Evolutionary conservation across 2,888 invertebrate genomes (phyloP).

Genomic region (Drosophila leonis): DNA sequence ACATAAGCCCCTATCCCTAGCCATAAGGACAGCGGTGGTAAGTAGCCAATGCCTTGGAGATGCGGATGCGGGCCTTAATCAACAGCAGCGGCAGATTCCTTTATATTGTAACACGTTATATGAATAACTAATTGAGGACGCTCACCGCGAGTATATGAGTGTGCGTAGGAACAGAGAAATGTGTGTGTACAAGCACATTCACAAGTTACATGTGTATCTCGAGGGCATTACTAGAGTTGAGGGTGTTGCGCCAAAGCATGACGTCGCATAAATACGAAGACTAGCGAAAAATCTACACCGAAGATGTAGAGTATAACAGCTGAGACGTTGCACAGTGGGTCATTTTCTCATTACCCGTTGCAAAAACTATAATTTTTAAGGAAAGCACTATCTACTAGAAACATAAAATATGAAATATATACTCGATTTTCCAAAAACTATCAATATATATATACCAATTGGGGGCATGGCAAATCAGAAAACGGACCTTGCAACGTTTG

Average conservation of each 20-base stretch:
- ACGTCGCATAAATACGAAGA: constrained; percentile 66
- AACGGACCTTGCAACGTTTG: too few species aligned
- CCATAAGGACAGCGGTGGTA: constrained; percentile 28
- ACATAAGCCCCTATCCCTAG: background rate
- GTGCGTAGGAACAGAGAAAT: constrained; percentile 20
- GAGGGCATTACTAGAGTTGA: constrained; percentile 65
- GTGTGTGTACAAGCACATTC: constrained; percentile 49
- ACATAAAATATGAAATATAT: too few species aligned
- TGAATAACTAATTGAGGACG: constrained; percentile 80
- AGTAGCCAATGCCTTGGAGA: constrained; percentile 60
- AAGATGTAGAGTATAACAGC: constrained; percentile 74
- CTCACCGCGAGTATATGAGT: constrained; percentile 42
- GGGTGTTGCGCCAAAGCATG: constrained; percentile 74
- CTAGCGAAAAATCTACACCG: constrained; percentile 37
- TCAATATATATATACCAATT: too few species aligned
- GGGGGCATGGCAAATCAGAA: too few species aligned
- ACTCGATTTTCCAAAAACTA: too few species aligned
- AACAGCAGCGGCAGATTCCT: constrained; percentile 43
- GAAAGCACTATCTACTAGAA: too few species aligned
- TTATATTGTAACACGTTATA: constrained; percentile 68
- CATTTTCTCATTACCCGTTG: background rate
- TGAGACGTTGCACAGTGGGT: constrained; percentile 22
- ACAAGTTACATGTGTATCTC: constrained; percentile 61
- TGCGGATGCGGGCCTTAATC: constrained; percentile 76
- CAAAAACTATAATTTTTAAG: too few species aligned